Base-by-base conservation (phyloP, 2,113 vertebrate genomes). In the Pipa parva region DNA sequence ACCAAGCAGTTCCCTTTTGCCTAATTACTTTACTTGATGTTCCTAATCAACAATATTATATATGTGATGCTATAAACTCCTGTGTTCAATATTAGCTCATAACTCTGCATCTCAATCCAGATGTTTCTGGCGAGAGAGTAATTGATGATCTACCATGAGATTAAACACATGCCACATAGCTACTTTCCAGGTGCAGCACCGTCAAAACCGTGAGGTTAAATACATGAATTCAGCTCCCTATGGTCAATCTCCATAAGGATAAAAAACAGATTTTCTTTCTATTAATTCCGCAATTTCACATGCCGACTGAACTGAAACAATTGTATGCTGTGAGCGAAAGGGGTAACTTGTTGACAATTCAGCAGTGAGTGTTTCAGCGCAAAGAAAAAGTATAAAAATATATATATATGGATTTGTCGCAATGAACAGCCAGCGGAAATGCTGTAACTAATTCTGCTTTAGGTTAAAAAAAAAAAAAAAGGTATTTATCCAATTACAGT, bases 21-120 rank as follows among this genome's bases (percentile, higher is more conserved):
- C 81, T 85, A 85, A 83, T 87, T 85, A 84, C 85, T 85, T 88
- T 83, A 82, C 82, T 87, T 85, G 84, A 87, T 87, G 85, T 81
- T 83, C 87, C 84, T 81, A 85, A 88, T 85, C 84, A 86, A 74
- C 78, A 81, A 78, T 76, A 79, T 88, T 88, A 83, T 85, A 87
- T 86, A 86, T 86, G 84, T 71, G 83, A 88, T 86, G 79, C 84
- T 81, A 86, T 85, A 85, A 87, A 88, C 80, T 78, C 83, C 86
- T 85, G 83, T 81, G 84, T 79, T 88, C 83, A 81, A 88, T 87
- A 87, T 85, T 87, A 87, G 85, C 82, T 88, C 86, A 85, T 87
- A 88, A 88, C 74, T 88, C 85, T 84, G 76, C 76, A 76, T 76
- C 80, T 82, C 42, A 76, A 84, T 77, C 81, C 87, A 90, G 87